Base-by-base conservation (phyloP, 2,113 vertebrate genomes). In the Sclerurus mexicanus region DNA sequence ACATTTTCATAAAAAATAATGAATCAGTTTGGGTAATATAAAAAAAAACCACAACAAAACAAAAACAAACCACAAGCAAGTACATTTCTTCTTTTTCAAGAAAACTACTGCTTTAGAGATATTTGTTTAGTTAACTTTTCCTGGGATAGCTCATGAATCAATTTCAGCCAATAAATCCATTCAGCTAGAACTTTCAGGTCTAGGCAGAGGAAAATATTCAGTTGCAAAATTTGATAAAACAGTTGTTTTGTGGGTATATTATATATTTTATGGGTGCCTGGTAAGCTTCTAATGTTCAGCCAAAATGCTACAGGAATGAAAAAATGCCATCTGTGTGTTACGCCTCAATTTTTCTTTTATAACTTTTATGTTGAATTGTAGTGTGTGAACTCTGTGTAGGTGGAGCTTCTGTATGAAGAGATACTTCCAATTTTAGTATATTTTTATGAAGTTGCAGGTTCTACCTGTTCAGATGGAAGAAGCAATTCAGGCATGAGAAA, bases 401-500 rank as follows among this genome's bases (percentile, higher is more conserved):
- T 56, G 15, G 21, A n/a, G 27, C 75, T 62, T 89, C 24, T 18
- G 0, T 83, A 28, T 44, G n/a, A 81, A 67, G 44, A 21, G 4
- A 59, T 3, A 8, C 25, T 87, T 82, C 33, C 25, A 46, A 63
- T 49, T 74, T 62, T 58, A 58, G 33, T 49, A 39, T 28, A 31
- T n/a, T 67, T 92, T 72, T 56, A 68, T 49, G 37, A 87, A 23
- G 24, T 79, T 89, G 44, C 5, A 2, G 59, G 12, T 89, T 88
- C 75, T 68, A 21, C 37, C 28, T 86, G 27, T 76, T 96, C 78
- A 84, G 35, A 75, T n/a, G 17, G 49, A 93, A 95, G 56, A 39
- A 67, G 7, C 21, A 74, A 88, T 67, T 91, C 42, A 90, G 47
- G 77, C 66, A 90, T 53, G 24, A 94, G 80, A 77, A 89, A 87